These are phyloP conservation scores for Microctenopoma lineatum DNA, from an alignment of 2,797 vertebrate genomes.

Conservation along the genomic window DNA sequence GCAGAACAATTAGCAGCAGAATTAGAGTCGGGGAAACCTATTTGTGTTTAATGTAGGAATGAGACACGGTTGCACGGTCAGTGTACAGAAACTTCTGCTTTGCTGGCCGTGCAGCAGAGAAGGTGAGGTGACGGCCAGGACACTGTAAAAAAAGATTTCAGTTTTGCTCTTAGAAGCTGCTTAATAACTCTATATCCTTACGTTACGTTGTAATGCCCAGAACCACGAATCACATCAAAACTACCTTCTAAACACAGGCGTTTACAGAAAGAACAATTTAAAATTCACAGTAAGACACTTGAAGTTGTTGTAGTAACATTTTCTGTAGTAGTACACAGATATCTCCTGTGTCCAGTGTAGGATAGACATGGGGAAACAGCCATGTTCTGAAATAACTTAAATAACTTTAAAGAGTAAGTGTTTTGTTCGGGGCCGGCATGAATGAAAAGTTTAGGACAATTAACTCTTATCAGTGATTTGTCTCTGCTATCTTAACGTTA, in stretches of 20 bases:
- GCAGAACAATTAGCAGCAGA: slow-evolving; percentile 54
- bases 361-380: no score
- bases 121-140: slow-evolving; percentile 1
- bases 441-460: slow-evolving; percentile 17
- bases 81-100: slow-evolving; percentile 4
- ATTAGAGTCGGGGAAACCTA: slow-evolving; percentile 3
- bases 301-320: background rate
- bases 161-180: background rate
- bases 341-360: background rate
- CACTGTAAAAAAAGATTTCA: slow-evolving; percentile 11
- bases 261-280: background rate
- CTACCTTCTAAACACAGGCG: background rate
- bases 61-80: slow-evolving; percentile 7
- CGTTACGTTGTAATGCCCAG: background rate
- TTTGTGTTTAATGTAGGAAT: slow-evolving; percentile 13
- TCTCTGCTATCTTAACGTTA: slow-evolving; percentile 13
- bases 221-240: background rate
- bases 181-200: background rate
- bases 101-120: background rate
- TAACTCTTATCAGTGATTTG: slow-evolving; percentile 39
- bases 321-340: background rate
- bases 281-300: background rate
- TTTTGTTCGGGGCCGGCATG: slow-evolving; percentile 4
- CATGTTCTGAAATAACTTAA: background rate
- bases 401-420: background rate